Percentiles rank a stretch among this genome's conserved stretches.
These are phyloP conservation scores for Phortica variegata DNA, from an alignment of 1,140 invertebrate species.

Conservation along the genomic window DNA sequence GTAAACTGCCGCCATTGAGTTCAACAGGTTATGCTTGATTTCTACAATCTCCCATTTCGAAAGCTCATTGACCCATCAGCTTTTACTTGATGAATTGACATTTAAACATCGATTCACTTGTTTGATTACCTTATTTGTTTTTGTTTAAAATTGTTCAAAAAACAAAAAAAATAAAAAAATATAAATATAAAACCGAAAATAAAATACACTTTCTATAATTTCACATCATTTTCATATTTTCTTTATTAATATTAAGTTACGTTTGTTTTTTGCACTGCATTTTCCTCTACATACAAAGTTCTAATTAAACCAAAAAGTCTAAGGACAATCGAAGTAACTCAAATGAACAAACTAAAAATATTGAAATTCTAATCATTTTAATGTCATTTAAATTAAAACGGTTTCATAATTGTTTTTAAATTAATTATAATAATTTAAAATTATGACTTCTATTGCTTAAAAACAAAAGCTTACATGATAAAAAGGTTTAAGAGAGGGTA, in stretches of 20 bases:
- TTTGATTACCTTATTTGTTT: slow-evolving; percentile 16
- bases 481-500: too few species aligned
- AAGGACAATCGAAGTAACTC: too few species aligned
- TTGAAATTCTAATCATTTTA: too few species aligned
- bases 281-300: too few species aligned
- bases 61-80: slow-evolving; percentile 30
- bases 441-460: slow-evolving; percentile 53
- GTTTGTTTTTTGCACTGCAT: too few species aligned
- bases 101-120: slow-evolving; percentile 20
- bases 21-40: slow-evolving; percentile 41
- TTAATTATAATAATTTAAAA: slow-evolving; percentile 37
- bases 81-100: slow-evolving; percentile 32
- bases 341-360: too few species aligned
- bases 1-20: slow-evolving; percentile 36
- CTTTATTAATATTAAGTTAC: too few species aligned
- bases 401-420: too few species aligned
- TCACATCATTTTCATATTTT: too few species aligned
- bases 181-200: slow-evolving; percentile 33
- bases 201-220: slow-evolving; percentile 26
- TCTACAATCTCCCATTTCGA: slow-evolving; percentile 43
- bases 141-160: slow-evolving; percentile 37
- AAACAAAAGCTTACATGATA: too few species aligned
- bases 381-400: too few species aligned
- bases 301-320: too few species aligned
- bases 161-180: slow-evolving; percentile 39